Evolutionary conservation across 2,888 invertebrate species (phyloP), one percentile per base, ranked within the genome.

Genomic region (Aphidoletes aphidimyza): DNA sequence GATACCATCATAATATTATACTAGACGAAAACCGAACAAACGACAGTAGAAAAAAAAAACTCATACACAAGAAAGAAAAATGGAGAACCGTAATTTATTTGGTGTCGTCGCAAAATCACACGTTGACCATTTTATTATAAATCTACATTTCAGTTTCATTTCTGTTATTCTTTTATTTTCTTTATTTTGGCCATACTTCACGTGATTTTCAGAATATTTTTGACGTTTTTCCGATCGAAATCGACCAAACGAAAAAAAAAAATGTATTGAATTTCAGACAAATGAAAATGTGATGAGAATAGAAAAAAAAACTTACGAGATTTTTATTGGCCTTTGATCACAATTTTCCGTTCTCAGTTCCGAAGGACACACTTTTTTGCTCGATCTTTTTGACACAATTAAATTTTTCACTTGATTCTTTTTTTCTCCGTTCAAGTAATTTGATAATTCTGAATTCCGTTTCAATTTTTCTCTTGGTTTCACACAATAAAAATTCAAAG

Each of bases 11-110:
- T n/a, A 37, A 81, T 37, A 22, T n/a, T n/a, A n/a, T n/a, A n/a
- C n/a, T 81, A 81, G 37, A 37, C 37, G 81, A 69, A 69, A 34
- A 69, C 30, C 34, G 59, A 47, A 78, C 78, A n/a, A 81, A 81
- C n/a, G 14, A 69, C 5, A 22, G 17, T 26, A 69, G 3, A 69
- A 17, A 22, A 69, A 37, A 19, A 37, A 37, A 81, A 36, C 30
- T 37, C 39, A 81, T 22, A 81, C 39, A 81, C n/a, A 37, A 37
- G 22, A 81, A 37, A 81, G 22, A 37, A 81, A 81, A 81, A 81
- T 81, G 81, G 81, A 81, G 81, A 81, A 81, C 37, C 78, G 36
- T 78, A 37, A 81, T 37, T 81, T 36, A 37, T 81, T 81, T 69
- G 26, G 69, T 69, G 34, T 81, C 81, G 81, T 37, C 81, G 81